Evolutionary conservation across 2,113 vertebrate genomes (phyloP), one percentile per base, ranked within the genome.

Genomic region (Marmota monax): DNA sequence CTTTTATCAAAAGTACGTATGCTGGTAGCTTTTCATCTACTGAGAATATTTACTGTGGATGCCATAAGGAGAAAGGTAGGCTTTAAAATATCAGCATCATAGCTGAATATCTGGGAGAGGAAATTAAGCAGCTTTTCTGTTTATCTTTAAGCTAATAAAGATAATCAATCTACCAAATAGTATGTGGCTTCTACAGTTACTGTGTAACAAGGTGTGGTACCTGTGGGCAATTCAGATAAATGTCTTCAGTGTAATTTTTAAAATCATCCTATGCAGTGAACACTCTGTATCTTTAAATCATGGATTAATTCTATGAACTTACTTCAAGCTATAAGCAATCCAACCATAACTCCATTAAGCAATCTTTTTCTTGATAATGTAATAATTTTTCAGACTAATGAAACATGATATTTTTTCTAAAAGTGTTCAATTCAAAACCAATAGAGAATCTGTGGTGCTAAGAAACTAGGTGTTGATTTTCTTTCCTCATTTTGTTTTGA

Each of bases 261-360:
- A 97, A 95, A 72, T 37, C 65, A 88, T 78, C 22, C 16, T 85
- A 72, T 48, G 48, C 69, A 88, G 85, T 87, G 48, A 94, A 91
- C 17, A 91, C 85, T 58, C 17, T 76, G 12, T 56, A 90, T 69
- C 51, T 87, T 61, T 42, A 48, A 79, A 88, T 63, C 48, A 79
- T 25, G 48, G 53, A 72, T 92, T 92, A 39, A 78, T 48, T 74
- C 32, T 70, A 37, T 8, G n/a, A 88, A 7, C 3, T 76, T 76
- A 84, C 91, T 65, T 83, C 69, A 93, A 53, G 78, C 5, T 56
- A 11, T 23, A 93, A 90, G 67, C 85, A 84, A 96, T 48, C 20
- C 88, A 10, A 72, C 37, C 27, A 56, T 29, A 22, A 56, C 93
- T 95, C 74, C 77, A 86, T 69, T 85, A 92, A 94, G 79, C 67